Evolutionary conservation across 2,888 invertebrate species (phyloP).

Genomic region (Coleophora flavipennella): DNA sequence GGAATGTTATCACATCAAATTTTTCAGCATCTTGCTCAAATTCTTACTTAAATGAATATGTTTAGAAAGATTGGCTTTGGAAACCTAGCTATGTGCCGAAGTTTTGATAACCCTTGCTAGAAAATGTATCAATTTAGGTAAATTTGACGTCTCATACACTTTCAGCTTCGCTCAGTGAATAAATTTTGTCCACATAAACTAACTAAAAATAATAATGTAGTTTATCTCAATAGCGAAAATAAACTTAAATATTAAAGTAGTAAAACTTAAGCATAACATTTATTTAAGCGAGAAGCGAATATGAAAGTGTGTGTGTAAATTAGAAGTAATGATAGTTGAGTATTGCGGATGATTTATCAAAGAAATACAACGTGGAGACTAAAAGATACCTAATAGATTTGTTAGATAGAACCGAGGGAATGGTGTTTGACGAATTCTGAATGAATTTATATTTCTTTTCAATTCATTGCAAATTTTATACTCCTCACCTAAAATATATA

Average conservation of each 20-base stretch:
- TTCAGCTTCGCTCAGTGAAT: constrained; percentile 3
- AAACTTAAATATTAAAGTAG: background rate
- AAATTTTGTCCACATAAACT: background rate
- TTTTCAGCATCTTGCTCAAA: background rate
- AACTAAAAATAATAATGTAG: too few species aligned
- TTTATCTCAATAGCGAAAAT: background rate
- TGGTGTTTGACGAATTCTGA: too few species aligned
- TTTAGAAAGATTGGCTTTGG: constrained; percentile 5
- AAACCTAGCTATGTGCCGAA: constrained; percentile 14
- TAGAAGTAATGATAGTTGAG: too few species aligned
- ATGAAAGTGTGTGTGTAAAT: too few species aligned
- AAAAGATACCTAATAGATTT: too few species aligned
- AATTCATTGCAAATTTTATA: too few species aligned
- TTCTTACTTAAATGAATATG: background rate
- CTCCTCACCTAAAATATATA: too few species aligned
- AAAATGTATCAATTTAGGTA: constrained; percentile 9
- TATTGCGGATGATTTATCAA: too few species aligned
- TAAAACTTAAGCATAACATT: background rate
- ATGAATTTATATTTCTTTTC: too few species aligned
- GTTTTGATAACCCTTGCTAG: constrained; percentile 15
- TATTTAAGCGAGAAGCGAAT: background rate
- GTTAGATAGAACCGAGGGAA: too few species aligned
- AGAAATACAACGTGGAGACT: too few species aligned
- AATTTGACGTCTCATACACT: constrained; percentile 3
- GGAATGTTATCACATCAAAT: too few species aligned